phyloP scores from a whole-genome alignment of 2,888 invertebrate genomes.

The Osedax frankpressi region DNA sequence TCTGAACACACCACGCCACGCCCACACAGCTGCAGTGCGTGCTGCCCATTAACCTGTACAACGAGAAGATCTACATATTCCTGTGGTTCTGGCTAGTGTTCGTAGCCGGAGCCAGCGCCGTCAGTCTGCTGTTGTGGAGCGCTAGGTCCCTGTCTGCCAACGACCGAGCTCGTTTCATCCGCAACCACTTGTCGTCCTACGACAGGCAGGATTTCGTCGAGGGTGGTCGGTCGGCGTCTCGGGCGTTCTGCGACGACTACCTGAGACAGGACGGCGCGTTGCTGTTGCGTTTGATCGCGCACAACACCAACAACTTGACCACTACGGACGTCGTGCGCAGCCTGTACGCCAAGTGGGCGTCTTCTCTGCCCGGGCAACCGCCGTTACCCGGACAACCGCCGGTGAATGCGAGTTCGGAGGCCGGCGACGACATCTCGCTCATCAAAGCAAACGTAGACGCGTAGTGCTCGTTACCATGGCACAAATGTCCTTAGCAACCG shows the following conservation, averaged over 20 bases:
- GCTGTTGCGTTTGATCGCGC: constrained; percentile 39
- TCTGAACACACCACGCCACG: constrained; percentile 13
- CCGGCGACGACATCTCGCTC: background rate
- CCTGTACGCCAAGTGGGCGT: constrained; percentile 26
- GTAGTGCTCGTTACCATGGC: too few species aligned
- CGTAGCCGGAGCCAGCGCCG: constrained; percentile 15
- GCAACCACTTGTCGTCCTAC: constrained; percentile 5
- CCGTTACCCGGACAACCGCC: background rate
- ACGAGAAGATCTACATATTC: constrained; percentile 28
- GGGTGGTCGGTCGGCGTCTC: background rate
- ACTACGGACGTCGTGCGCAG: constrained; percentile 39
- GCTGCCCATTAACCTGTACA: constrained; percentile 25
- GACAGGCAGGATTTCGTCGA: background rate
- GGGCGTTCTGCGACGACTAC: constrained; percentile 38
- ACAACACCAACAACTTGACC: constrained; percentile 43
- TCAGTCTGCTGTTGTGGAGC: constrained; percentile 23
- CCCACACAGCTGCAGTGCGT: constrained; percentile 21
- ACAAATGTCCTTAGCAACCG: too few species aligned
- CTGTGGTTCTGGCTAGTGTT: constrained; percentile 26
- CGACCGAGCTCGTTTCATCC: constrained; percentile 15
- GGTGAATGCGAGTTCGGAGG: background rate
- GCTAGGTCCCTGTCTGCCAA: constrained; percentile 3
- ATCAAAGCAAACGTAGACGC: too few species aligned
- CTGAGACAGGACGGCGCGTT: constrained; percentile 42
- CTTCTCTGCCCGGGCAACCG: background rate